phyloP scores from a whole-genome alignment of 1,140 invertebrate genomes.

The Steinernema khuongi region DNA sequence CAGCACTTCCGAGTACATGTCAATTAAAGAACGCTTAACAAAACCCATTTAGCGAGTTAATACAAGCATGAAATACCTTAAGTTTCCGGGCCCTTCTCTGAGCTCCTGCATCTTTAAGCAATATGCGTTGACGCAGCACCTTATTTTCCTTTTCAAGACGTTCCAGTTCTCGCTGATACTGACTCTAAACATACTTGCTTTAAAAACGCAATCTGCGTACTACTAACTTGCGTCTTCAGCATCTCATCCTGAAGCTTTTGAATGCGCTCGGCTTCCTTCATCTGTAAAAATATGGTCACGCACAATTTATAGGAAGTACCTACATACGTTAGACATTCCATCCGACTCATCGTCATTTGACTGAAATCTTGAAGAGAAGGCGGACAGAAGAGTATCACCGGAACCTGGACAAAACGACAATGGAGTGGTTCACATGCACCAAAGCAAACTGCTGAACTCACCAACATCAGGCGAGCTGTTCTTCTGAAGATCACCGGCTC shows the following conservation, averaged over 20 bases:
- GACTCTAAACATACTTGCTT: constrained; percentile 41
- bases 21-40: constrained; percentile 84
- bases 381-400: neutral
- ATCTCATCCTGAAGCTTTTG: constrained; percentile 61
- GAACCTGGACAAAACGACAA: neutral
- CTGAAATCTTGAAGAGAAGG: constrained; percentile 15
- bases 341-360: constrained; percentile 21
- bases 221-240: constrained; percentile 60
- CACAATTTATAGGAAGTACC: neutral
- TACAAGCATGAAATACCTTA: no score
- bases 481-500: neutral
- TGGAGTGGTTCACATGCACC: constrained; percentile 24
- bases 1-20: constrained; percentile 98
- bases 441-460: constrained; percentile 41
- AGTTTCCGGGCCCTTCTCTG: constrained; percentile 68
- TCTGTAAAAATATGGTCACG: constrained; percentile 38
- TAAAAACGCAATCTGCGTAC: constrained; percentile 14
- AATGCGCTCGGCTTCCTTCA: constrained; percentile 55
- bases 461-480: constrained; percentile 19
- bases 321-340: constrained; percentile 23
- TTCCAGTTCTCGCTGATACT: constrained; percentile 64
- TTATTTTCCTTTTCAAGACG: constrained; percentile 89
- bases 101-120: constrained; percentile 66
- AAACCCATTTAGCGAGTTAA: constrained; percentile 38
- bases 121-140: constrained; percentile 83